These are phyloP conservation scores for Lasioglossum baleicum DNA, from an alignment of 1,140 invertebrate genomes.

Conservation along the genomic window DNA sequence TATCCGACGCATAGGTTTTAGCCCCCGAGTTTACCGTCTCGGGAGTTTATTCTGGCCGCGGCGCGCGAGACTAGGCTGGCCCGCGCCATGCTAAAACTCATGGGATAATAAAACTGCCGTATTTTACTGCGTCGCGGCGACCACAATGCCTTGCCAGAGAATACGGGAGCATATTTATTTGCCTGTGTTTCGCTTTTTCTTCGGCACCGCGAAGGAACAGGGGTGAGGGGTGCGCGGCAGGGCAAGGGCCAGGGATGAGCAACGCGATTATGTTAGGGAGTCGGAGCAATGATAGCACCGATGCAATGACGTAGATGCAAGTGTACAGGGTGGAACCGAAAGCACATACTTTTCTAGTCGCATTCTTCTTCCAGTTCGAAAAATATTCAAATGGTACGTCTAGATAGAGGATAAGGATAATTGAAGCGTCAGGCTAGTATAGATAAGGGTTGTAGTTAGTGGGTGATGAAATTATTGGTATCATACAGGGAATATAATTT, in stretches of 20 bases:
- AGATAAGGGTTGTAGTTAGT: too few relatives aligned
- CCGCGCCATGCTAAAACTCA: slow-evolving; percentile 60
- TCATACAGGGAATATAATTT: too few relatives aligned
- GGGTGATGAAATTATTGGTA: too few relatives aligned
- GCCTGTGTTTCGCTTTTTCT: slow-evolving; percentile 27
- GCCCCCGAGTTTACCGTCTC: slow-evolving; percentile 47
- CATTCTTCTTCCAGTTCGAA: too few relatives aligned
- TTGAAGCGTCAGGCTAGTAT: too few relatives aligned
- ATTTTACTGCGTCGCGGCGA: slow-evolving; percentile 62
- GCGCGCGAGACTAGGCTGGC: slow-evolving; percentile 15
- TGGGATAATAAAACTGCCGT: slow-evolving; percentile 67
- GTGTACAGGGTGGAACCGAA: too few relatives aligned
- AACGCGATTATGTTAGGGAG: background rate
- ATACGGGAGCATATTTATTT: slow-evolving; percentile 68
- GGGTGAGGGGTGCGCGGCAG: slow-evolving; percentile 13
- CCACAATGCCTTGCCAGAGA: slow-evolving; percentile 67
- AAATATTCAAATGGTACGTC: too few relatives aligned
- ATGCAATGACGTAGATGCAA: too few relatives aligned
- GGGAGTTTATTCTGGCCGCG: slow-evolving; percentile 61
- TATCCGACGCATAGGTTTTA: slow-evolving; percentile 42
- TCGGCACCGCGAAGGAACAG: slow-evolving; percentile 16
- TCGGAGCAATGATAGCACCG: too few relatives aligned
- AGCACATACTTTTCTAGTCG: too few relatives aligned
- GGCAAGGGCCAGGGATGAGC: background rate
- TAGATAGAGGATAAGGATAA: too few relatives aligned